phyloP scores from a whole-genome alignment of 2,888 invertebrate species.

The Sarcophaga carnaria region DNA sequence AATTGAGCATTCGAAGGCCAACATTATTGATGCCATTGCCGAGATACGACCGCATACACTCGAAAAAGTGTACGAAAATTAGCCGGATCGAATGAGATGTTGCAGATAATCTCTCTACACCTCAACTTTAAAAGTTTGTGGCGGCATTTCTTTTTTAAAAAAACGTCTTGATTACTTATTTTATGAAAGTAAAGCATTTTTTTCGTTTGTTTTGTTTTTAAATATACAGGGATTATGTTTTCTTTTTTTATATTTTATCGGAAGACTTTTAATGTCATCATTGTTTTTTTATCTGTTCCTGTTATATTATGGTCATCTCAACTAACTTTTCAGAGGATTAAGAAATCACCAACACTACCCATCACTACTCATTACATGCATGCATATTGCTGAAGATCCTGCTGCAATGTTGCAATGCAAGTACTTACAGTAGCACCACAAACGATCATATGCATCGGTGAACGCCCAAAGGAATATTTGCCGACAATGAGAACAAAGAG shows the following conservation, averaged over 20 bases:
- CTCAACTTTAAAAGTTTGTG: too few species aligned
- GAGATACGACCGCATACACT: too few species aligned
- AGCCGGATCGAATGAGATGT: too few species aligned
- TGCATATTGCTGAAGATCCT: not conserved
- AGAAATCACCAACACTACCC: constrained; percentile 55
- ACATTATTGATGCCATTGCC: too few species aligned
- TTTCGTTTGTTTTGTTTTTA: too few species aligned
- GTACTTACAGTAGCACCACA: constrained; percentile 63
- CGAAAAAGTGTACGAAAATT: too few species aligned
- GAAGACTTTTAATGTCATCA: constrained; percentile 68
- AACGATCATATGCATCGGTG: constrained; percentile 77
- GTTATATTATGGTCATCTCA: constrained; percentile 55
- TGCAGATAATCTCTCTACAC: too few species aligned
- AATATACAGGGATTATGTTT: not conserved
- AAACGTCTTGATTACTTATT: too few species aligned
- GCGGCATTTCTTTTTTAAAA: too few species aligned
- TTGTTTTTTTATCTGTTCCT: constrained; percentile 67
- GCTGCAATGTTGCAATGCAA: not conserved
- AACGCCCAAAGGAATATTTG: constrained; percentile 71
- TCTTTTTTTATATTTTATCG: constrained; percentile 48
- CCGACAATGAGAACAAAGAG: constrained; percentile 78
- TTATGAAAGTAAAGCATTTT: too few species aligned
- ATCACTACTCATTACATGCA: not conserved
- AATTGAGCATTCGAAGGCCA: too few species aligned
- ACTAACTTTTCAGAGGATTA: constrained; percentile 64